Base-by-base conservation (phyloP, 2,888 invertebrate genomes). In the Troides helena region DNA sequence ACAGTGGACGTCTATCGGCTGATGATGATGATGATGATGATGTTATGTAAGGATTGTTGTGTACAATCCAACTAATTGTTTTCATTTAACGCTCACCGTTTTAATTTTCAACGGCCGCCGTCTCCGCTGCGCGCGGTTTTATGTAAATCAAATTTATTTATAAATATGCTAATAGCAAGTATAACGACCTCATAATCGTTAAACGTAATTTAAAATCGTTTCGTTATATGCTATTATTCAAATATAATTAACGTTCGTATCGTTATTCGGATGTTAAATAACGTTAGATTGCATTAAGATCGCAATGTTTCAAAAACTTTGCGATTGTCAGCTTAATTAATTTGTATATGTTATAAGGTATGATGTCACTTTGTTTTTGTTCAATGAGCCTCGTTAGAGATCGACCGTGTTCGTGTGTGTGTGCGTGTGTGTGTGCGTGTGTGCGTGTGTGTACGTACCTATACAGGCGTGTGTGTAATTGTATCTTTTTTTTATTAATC, bases 281-380 rank as follows among this genome's bases (percentile, higher is more conserved):
- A 67, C 39, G 23, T 53, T 67, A 43, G 3, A 56, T 56, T 56
- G 53, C 18, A 57, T 67, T 62, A 53, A n/a, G 67, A 67, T 43
- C 61, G 61, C 53, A 7, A 57, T 67, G 62, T 57, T 62, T 57
- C 25, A n/a, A 25, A 62, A 67, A 53, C 67, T 39, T 57, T 46
- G 57, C 56, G 57, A 23, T 62, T 62, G 67, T 62, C 67, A 57
- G 57, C 6, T 23, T 57, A 67, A 62, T 62, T 67, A 67, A 67
- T 67, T 56, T 67, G 62, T 62, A 57, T 57, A 39, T 23, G 60
- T 21, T 57, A 67, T 56, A 56, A 58, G 58, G 67, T n/a, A 18
- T 57, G 43, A 57, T 56, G 67, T 67, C 67, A 61, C 67, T 62
- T 67, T 67, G 62, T 62, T 36, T 30, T 67, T 25, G 57, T 57